A percentile compares a stretch with the other conserved stretches of the same genome.
These are phyloP conservation scores for Acanthacorydalis orientalis DNA, from an alignment of 2,888 invertebrate genomes.

Conservation along the genomic window DNA sequence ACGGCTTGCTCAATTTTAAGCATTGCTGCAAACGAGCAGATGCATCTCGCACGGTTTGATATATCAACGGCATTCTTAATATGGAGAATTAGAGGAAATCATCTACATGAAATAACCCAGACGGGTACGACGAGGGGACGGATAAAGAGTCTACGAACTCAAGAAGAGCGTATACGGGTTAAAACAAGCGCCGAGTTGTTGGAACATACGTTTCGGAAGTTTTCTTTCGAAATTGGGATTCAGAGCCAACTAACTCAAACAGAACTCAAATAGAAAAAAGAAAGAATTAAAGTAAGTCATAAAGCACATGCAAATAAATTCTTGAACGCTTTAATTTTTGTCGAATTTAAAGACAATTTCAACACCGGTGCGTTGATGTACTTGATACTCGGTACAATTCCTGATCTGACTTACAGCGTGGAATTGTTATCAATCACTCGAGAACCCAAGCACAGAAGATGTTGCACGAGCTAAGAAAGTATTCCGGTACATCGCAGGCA, in stretches of 20 bases:
- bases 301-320: neutral
- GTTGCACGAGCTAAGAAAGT: constrained; percentile 16
- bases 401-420: neutral
- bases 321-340: neutral
- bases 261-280: neutral
- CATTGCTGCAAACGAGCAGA: constrained; percentile 13
- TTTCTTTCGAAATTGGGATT: too few relatives aligned
- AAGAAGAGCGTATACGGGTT: too few relatives aligned
- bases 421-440: neutral
- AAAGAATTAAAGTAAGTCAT: neutral
- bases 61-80: constrained; percentile 14
- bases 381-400: neutral
- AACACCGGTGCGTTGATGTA: neutral
- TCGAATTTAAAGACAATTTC: neutral
- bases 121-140: too few relatives aligned
- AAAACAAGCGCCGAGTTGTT: too few relatives aligned
- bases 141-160: too few relatives aligned
- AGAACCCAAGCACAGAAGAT: constrained; percentile 14
- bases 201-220: too few relatives aligned
- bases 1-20: constrained; percentile 13
- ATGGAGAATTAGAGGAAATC: too few relatives aligned
- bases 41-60: constrained; percentile 15
- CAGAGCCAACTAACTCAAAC: too few relatives aligned
- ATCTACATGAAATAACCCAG: too few relatives aligned
- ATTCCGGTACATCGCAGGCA: constrained; percentile 15